Conservation (phyloP, 2,113 vertebrate genomes). For the Saccopteryx leptura region DNA sequence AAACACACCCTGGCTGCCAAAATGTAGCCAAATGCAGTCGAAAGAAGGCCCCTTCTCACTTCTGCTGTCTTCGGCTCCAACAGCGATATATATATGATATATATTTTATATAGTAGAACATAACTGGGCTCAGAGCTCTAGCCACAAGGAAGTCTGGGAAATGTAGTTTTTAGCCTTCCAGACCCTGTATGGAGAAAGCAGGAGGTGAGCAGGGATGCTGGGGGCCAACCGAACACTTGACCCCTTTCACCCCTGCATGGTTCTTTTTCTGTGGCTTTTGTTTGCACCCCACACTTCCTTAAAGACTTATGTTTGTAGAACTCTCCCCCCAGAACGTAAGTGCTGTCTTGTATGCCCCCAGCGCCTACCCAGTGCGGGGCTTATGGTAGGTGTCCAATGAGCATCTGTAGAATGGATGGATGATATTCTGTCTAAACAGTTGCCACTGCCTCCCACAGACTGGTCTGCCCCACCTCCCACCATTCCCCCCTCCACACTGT, state of each 20-base stretch:
- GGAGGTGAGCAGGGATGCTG: fast-evolving
- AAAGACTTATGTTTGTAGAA: too few relatives aligned
- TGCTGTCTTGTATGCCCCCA: fast-evolving
- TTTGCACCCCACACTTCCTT: neutral
- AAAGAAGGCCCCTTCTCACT: neutral
- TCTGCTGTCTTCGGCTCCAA: neutral
- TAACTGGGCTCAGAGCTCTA: fast-evolving
- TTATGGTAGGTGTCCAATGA: neutral
- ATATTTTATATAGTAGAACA: neutral
- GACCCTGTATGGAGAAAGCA: neutral
- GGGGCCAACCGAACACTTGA: neutral
- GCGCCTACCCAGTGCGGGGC: neutral
- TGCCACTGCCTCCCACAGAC: neutral
- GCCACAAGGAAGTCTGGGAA: neutral
- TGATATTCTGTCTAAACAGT: neutral
- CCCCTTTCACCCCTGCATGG: fast-evolving
- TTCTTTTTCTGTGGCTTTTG: neutral
- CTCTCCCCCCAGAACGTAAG: neutral
- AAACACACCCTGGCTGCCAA: neutral
- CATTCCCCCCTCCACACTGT: neutral
- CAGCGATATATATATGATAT: too few relatives aligned
- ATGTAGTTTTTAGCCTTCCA: neutral
- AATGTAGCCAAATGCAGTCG: fast-evolving
- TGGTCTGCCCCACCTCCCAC: neutral
- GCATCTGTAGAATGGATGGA: neutral